Conservation (phyloP, 1,140 invertebrate genomes). For the Diachasmimorpha longicaudata region DNA sequence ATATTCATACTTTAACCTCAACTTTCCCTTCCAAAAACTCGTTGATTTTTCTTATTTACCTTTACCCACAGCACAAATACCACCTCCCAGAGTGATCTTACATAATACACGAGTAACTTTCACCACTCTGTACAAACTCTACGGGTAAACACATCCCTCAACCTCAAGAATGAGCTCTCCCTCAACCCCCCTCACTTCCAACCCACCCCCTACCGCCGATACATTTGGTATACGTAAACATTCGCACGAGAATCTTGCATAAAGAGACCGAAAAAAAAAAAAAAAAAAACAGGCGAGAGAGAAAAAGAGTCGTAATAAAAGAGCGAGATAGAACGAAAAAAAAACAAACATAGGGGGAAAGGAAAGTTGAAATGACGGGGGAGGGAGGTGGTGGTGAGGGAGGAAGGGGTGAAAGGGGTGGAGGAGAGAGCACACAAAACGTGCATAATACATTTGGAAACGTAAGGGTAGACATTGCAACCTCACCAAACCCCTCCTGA, state of each 20-base stretch:
- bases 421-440: background rate
- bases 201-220: background rate
- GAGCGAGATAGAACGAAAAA: background rate
- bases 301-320: background rate
- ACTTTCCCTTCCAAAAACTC: background rate
- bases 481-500: background rate
- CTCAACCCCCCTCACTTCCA: background rate
- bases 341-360: background rate
- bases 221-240: slow-evolving; percentile 9
- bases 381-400: background rate
- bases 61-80: background rate
- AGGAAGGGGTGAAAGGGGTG: no score
- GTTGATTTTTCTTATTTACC: background rate
- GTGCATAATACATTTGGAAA: slow-evolving; percentile 6
- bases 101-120: background rate
- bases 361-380: background rate
- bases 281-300: background rate
- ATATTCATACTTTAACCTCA: no score
- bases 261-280: background rate
- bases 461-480: background rate
- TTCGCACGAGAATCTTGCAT: slow-evolving; percentile 4
- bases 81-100: background rate
- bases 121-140: background rate
- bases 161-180: background rate
- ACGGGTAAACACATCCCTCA: background rate